A percentile compares a stretch with the other conserved stretches of the same genome.
phyloP scores from a whole-genome alignment of 2,113 vertebrate species.

The Ammodytes dubius region DNA sequence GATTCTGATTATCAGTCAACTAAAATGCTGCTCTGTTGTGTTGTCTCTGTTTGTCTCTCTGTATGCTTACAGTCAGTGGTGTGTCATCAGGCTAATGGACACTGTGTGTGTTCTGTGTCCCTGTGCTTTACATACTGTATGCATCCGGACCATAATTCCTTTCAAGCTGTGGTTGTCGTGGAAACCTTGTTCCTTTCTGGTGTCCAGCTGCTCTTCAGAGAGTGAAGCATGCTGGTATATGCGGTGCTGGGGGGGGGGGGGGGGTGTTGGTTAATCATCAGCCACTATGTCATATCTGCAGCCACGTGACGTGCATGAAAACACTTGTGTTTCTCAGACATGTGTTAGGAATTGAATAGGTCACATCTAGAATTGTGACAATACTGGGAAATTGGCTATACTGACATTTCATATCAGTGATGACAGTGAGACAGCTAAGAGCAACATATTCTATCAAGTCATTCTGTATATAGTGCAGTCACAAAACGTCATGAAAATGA shows the following conservation, averaged over 20 bases:
- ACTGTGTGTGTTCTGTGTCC: constrained; percentile 19
- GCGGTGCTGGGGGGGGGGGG: constrained; percentile 8
- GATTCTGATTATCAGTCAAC: not conserved
- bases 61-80: not conserved
- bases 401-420: too few species aligned
- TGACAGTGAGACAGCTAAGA: too few species aligned
- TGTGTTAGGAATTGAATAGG: not conserved
- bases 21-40: constrained; percentile 27
- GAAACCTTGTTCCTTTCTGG: constrained; percentile 65
- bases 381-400: not conserved
- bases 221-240: constrained; percentile 63
- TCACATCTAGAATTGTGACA: not conserved
- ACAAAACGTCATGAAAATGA: too few species aligned
- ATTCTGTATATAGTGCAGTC: too few species aligned
- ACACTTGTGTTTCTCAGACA: not conserved
- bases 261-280: constrained; percentile 45
- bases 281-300: constrained; percentile 17
- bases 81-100: constrained; percentile 24
- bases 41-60: not conserved
- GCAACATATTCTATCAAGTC: too few species aligned
- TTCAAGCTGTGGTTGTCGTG: constrained; percentile 59
- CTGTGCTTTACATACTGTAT: constrained; percentile 5
- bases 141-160: constrained; percentile 33
- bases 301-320: not conserved
- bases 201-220: constrained; percentile 62